phyloP scores from a whole-genome alignment of 1,140 invertebrate species.

The Polyergus mexicanus region DNA sequence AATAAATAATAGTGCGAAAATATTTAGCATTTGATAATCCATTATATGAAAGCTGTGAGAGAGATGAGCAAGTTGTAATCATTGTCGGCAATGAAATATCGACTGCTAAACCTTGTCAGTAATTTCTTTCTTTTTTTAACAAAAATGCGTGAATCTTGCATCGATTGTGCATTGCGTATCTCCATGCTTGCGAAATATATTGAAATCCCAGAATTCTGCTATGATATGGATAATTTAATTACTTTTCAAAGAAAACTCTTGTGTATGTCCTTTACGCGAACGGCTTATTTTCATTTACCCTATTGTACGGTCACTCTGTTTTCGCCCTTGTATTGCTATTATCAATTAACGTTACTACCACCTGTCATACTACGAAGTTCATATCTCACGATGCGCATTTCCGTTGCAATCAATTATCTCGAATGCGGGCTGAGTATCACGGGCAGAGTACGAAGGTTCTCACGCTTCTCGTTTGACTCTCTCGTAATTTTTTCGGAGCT shows the following conservation, averaged over 20 bases:
- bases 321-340: constrained; percentile 54
- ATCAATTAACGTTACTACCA: constrained; percentile 62
- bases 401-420: constrained; percentile 64
- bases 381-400: constrained; percentile 64
- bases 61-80: constrained; percentile 23
- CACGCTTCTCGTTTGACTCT: constrained; percentile 62
- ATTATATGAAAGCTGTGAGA: not conserved
- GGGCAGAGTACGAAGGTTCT: constrained; percentile 55
- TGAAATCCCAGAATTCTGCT: constrained; percentile 35
- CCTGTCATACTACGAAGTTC: constrained; percentile 60
- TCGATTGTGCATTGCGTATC: constrained; percentile 48
- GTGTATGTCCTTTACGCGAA: constrained; percentile 30
- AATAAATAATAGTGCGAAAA: not conserved
- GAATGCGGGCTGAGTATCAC: constrained; percentile 60
- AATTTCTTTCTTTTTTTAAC: not conserved
- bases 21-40: not conserved
- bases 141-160: constrained; percentile 39
- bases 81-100: constrained; percentile 28
- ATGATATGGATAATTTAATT: constrained; percentile 28
- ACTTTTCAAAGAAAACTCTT: constrained; percentile 19
- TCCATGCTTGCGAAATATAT: constrained; percentile 46
- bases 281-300: constrained; percentile 53
- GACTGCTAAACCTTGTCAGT: not conserved
- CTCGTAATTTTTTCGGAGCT: constrained; percentile 60
- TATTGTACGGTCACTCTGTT: constrained; percentile 50